phyloP scores from a whole-genome alignment of 2,797 vertebrate species.

The Hirundo rustica region DNA sequence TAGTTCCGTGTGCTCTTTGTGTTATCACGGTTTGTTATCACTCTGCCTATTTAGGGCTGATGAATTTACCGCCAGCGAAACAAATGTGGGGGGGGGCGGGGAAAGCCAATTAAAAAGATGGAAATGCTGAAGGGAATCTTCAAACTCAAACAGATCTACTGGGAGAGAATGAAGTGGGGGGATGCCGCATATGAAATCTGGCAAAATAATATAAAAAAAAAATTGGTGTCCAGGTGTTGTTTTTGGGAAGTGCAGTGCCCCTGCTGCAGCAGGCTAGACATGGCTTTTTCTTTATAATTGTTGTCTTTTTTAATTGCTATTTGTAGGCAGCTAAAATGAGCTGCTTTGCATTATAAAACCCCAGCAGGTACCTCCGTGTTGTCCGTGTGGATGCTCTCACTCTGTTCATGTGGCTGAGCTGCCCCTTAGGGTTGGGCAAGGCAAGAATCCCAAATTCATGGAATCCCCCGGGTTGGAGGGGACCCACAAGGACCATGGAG shows the following conservation, averaged over 20 bases:
- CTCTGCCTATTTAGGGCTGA: neutral
- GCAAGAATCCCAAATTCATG: neutral
- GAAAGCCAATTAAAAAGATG: neutral
- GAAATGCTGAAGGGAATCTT: neutral
- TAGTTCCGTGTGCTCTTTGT: rapidly evolving
- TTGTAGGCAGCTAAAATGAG: neutral
- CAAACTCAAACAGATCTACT: neutral
- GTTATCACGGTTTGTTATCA: neutral
- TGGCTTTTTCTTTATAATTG: neutral
- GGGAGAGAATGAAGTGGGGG: neutral
- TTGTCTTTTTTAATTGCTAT: neutral
- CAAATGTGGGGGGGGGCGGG: neutral
- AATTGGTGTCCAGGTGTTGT: neutral
- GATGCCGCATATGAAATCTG: neutral
- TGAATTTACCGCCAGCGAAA: neutral
- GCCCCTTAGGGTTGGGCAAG: neutral
- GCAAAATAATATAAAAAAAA: neutral
- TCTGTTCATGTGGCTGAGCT: neutral
- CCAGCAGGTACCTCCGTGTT: rapidly evolving
- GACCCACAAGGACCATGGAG: neutral
- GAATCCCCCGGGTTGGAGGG: neutral
- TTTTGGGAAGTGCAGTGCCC: neutral
- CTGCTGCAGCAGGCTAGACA: neutral
- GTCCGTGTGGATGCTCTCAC: neutral
- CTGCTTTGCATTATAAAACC: neutral